Evolutionary conservation across 2,797 vertebrate species (phyloP).

Genomic region (Bucorvus abyssinicus): DNA sequence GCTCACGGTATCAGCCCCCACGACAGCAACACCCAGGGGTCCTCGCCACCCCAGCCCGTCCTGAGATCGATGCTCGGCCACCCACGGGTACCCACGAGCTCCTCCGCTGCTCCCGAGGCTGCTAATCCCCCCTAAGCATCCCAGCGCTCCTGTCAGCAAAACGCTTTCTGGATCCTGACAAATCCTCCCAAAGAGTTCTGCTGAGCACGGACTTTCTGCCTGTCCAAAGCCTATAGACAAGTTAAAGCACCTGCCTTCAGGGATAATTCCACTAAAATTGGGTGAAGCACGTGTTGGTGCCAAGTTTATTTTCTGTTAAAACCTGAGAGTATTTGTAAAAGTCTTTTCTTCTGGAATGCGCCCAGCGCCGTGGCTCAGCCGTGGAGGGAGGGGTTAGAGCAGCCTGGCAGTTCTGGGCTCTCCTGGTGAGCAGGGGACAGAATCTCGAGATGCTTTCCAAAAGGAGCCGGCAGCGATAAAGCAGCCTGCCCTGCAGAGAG

Average conservation of each 20-base stretch:
- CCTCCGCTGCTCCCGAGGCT: neutral
- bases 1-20: fast-evolving
- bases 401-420: fast-evolving
- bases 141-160: slow-evolving; percentile 52
- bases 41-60: fast-evolving
- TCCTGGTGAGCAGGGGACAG: neutral
- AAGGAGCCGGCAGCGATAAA: neutral
- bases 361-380: fast-evolving
- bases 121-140: slow-evolving; percentile 64
- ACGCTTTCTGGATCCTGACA: slow-evolving; percentile 44
- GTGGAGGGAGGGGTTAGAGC: neutral
- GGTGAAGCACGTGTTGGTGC: neutral
- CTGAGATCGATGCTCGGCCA: neutral
- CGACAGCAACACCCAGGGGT: neutral
- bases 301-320: slow-evolving; percentile 39
- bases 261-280: slow-evolving; percentile 54
- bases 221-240: slow-evolving; percentile 51
- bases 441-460: neutral
- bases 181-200: slow-evolving; percentile 65
- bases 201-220: slow-evolving; percentile 42
- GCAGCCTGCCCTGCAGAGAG: neutral
- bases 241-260: slow-evolving; percentile 52
- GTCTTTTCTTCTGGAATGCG: neutral
- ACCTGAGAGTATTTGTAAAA: slow-evolving; percentile 15
- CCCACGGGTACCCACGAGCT: neutral